Evolutionary conservation across 2,797 vertebrate species (phyloP), one percentile per base, ranked within the genome.

Genomic region (Ctenosaura bakeri): DNA sequence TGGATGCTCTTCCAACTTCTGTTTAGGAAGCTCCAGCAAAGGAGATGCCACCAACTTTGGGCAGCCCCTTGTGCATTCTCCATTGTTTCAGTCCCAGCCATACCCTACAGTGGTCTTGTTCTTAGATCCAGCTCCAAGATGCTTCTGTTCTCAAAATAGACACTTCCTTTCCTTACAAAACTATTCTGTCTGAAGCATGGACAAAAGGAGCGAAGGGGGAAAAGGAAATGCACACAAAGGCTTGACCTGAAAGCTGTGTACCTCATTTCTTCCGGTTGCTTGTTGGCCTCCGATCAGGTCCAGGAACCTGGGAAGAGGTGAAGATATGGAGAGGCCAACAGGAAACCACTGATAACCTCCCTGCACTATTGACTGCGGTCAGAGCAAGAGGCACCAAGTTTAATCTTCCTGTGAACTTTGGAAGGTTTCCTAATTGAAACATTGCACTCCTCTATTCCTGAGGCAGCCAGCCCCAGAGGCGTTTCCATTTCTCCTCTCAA

Each of bases 221-320:
- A 35, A 94, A 95, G 93, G 93, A 92, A 91, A 90, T 94, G 92
- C 94, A 96, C 94, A 95, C 94, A 94, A 94, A 93, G 32, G 85
- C 86, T 90, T 94, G 91, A 88, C 95, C 95, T 92, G 96, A 95
- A 96, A 96, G 95, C 94, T 86, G 94, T 85, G 90, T 94, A 95
- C 96, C 97, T 93, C 93, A 89, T 94, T 66, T 66, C 64, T 96
- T 94, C 89, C 64, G 87, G 94, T 93, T 93, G 73, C n/a, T 82
- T 91, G 93, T 95, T 96, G 96, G 96, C 95, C 95, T 94, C 95
- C 96, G 96, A 96, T 96, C 96, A 94, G 96, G 97, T 96, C 94
- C 96, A 93, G 93, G 79, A 93, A 94, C 92, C 93, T 88, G 35
- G 0, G 93, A 92, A 92, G 95, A 92, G 24, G 64, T 6, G 88